Conservation (phyloP, 2,888 invertebrate genomes). For the Kryphioiulus occultus region DNA sequence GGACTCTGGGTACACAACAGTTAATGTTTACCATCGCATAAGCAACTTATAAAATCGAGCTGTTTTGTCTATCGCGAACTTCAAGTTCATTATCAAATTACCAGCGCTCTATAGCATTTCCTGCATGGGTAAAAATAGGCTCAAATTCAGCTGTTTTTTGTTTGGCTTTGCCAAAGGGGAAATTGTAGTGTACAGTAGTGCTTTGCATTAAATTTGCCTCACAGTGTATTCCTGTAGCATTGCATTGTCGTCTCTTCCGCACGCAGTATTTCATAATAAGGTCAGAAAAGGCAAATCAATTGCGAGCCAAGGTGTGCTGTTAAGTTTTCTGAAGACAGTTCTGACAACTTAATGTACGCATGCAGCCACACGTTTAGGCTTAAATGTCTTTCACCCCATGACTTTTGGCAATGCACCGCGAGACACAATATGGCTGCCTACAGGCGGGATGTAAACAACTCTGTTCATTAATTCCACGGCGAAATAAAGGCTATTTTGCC, state of each 20-base stretch:
- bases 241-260: background rate
- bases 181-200: background rate
- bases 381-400: background rate
- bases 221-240: background rate
- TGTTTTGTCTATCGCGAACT: background rate
- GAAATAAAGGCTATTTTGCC: too few relatives aligned
- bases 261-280: background rate
- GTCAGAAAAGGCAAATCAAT: background rate
- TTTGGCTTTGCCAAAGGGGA: background rate
- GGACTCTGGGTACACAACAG: background rate
- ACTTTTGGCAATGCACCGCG: background rate
- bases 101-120: too few relatives aligned
- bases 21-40: constrained; percentile 8
- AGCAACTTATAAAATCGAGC: background rate
- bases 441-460: too few relatives aligned
- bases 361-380: background rate
- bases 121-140: background rate
- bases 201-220: background rate
- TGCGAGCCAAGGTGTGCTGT: background rate
- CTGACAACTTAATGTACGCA: background rate
- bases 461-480: too few relatives aligned
- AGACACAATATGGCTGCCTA: background rate
- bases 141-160: constrained; percentile 13
- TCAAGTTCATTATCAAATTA: constrained; percentile 19
- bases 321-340: background rate